Evolutionary conservation across 2,888 invertebrate species (phyloP), one percentile per base, ranked within the genome.

Genomic region (Holacanthella duospinosa): DNA sequence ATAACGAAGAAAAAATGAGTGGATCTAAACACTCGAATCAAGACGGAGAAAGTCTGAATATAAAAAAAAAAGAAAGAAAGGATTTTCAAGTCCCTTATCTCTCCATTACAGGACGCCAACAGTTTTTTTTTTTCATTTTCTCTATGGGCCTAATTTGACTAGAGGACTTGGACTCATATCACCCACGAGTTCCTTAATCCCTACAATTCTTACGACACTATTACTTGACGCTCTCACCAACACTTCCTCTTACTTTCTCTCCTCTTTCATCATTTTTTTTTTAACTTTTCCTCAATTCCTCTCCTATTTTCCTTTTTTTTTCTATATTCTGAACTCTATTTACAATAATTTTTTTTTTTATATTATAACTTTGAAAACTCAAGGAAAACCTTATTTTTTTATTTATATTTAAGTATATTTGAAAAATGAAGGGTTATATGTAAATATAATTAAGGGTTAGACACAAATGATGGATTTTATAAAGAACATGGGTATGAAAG

Each of bases 61-160:
- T 21, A 21, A 21, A 21, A 21, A 64, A 63, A 63, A 62, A 63
- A 61, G 63, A 64, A 62, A 59, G 66, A 65, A 65, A 69, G 70
- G 69, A 71, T 71, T 71, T 70, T 66, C 67, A 66, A 68, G 65
- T 66, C 70, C 72, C 71, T 72, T 72, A 72, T 72, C 72, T 71
- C 69, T 66, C 70, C 62, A 72, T 71, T 72, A 72, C 72, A 72
- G 68, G 65, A 71, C 66, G 64, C 69, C 68, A 72, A 71, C 70
- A 71, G 69, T 68, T 66, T 71, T 69, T 71, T n/a, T n/a, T 68
- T 67, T 68, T 71, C 69, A 68, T 21, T 71, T 64, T 71, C 68
- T 59, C 62, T 4, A 60, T 68, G 12, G 44, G 64, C 68, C 66
- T 72, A 71, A 71, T 71, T 71, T 71, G 65, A 68, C 29, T 29